Conservation (phyloP, 2,888 invertebrate genomes). For the Mechanitis mazaeus region DNA sequence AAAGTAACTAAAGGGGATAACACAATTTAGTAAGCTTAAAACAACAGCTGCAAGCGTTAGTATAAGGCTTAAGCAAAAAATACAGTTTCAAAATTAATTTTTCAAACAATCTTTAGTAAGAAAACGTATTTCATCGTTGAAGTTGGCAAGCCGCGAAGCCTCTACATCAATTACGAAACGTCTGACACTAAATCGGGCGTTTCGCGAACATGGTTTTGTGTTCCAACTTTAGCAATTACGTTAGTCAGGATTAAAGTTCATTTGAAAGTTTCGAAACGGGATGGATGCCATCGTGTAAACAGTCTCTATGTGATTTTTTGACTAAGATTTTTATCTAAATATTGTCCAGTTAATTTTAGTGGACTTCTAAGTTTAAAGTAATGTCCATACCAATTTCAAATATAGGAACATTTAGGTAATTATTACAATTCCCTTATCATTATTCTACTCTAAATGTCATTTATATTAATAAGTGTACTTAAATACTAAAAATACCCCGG, state of each 20-base stretch:
- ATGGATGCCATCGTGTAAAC: slow-evolving; percentile 44
- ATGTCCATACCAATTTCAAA: too few relatives aligned
- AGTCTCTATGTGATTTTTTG: slow-evolving; percentile 3
- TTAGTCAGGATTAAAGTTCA: slow-evolving; percentile 70
- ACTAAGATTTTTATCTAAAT: neutral
- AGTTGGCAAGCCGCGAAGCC: slow-evolving; percentile 21
- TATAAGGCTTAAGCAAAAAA: neutral
- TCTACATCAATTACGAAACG: slow-evolving; percentile 61
- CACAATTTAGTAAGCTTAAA: neutral
- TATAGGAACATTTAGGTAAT: too few relatives aligned
- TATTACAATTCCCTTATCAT: too few relatives aligned
- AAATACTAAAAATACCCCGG: too few relatives aligned
- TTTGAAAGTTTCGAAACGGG: slow-evolving; percentile 66
- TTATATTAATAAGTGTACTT: too few relatives aligned
- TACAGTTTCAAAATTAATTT: slow-evolving; percentile 9
- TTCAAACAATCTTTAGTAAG: slow-evolving; percentile 4
- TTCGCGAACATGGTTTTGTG: slow-evolving; percentile 67
- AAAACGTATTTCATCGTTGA: slow-evolving; percentile 16
- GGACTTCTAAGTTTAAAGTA: too few relatives aligned
- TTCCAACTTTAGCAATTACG: slow-evolving; percentile 72
- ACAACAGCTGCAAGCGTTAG: slow-evolving; percentile 1
- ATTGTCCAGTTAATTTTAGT: too few relatives aligned
- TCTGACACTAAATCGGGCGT: slow-evolving; percentile 62
- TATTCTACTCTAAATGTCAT: too few relatives aligned
- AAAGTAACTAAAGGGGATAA: neutral